Base-by-base conservation (phyloP, 1,140 invertebrate species). In the Kradibia gibbosae region DNA sequence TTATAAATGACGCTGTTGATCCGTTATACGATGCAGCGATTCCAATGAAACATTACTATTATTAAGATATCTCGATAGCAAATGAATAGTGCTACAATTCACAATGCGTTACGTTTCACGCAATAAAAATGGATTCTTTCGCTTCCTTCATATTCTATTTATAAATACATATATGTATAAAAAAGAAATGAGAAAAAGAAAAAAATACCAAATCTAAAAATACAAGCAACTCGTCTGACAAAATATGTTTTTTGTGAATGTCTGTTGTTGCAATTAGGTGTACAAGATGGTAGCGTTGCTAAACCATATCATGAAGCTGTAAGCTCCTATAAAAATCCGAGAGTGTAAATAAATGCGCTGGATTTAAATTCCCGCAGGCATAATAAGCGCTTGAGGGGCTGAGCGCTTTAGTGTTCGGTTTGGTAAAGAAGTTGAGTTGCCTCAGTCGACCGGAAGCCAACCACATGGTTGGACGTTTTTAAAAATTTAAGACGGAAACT, bases 401-500 rank as follows among this genome's bases (percentile, higher is more conserved):
- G n/a, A 17, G 20, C 42, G 11, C 20, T 74, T 34, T 22, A 36
- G 36, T 36, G 0, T 60, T 60, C 25, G 48, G 39, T 60, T 75
- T n/a, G 34, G 55, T 45, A 39, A 60, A 75, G 53, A 75, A 57
- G 39, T 65, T 17, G 25, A 20, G 57, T 13, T 45, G 77, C 67
- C 34, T 57, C 77, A 79, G 77, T 79, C 77, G 34, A 48, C 65
- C 77, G 67, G 77, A 79, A 79, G 67, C 65, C n/a, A 8, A 62
- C n/a, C 60, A 70, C 72, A 55, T 55, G 60, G 45, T 22, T 31
- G 48, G 57, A 65, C 72, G 57, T 75, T 81, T 81, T 81, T 70
- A 75, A 81, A 80, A 81, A 75, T 75, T 55, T 75, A 73, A 50
- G 50, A 28, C 67, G 65, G 28, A 48, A 36, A 45, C 79, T 81